Base-by-base conservation (phyloP, 1,140 invertebrate genomes). In the Drosophila pachea region DNA sequence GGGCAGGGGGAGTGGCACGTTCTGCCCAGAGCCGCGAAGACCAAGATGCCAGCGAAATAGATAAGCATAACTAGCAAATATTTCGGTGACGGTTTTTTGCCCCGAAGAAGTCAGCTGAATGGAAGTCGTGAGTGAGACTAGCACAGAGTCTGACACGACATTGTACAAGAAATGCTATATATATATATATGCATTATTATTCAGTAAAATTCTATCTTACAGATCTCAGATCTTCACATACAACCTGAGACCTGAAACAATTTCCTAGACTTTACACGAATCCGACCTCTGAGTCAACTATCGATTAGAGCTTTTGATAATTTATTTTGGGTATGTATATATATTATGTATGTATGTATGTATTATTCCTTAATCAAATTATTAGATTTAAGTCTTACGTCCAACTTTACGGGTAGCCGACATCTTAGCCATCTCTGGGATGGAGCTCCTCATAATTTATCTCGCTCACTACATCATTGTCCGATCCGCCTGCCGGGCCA, bases 11-110 rank as follows among this genome's bases (percentile, higher is more conserved):
- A 0, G 60, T 53, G 56, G 53, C 50, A 42, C 47, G 22, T 22
- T 22, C n/a, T 48, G 50, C 42, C 43, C 16, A 7, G 42, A 31
- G 62, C 52, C 62, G 50, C 55, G 56, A 43, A 74, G 63, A 62
- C 79, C 79, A 43, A 43, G 40, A 84, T 86, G 81, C 79, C 76
- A 86, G 36, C 45, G 55, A 60, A 58, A 29, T 31, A 84, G 79
- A 84, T 84, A 84, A 83, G 62, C 62, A 11, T 11, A 55, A 48
- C 53, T 54, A 42, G 45, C 45, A 60, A 71, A 66, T 71, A 67
- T 71, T 60, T 67, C 52, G 61, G 48, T 65, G 47, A 58, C 49
- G 42, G 43, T 59, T 52, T 32, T 50, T 32, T 32, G 4, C 54
- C 33, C 6, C 14, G 22, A 22, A 7, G 12, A 43, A 4, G 16